Conservation (phyloP, 2,888 invertebrate genomes). For the Drosophila niveifrons region DNA sequence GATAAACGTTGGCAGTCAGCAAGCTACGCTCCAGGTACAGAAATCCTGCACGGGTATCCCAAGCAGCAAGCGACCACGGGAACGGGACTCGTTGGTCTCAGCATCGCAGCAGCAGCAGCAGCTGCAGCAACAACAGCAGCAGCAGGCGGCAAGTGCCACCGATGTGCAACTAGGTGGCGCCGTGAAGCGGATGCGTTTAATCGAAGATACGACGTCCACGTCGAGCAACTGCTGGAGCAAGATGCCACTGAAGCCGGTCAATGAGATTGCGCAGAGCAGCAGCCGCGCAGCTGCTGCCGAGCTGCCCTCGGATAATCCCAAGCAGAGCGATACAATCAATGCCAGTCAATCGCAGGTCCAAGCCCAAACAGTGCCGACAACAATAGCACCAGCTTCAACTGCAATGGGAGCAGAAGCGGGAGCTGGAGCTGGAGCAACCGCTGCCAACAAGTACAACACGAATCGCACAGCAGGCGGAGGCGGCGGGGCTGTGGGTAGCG, state of each 20-base stretch:
- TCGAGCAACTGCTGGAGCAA: slow-evolving; percentile 57
- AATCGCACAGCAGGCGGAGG: slow-evolving; percentile 61
- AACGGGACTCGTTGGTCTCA: slow-evolving; percentile 41
- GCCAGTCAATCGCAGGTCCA: neutral
- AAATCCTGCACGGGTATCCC: neutral
- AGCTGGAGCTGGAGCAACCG: slow-evolving; percentile 18
- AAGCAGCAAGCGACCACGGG: slow-evolving; percentile 67
- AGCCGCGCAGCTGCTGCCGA: slow-evolving; percentile 7
- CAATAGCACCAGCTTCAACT: neutral
- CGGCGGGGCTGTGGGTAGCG: slow-evolving; percentile 16
- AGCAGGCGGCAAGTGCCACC: slow-evolving; percentile 11
- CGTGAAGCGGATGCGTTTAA: slow-evolving; percentile 77
- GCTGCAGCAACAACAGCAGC: slow-evolving; percentile 18
- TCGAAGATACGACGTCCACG: slow-evolving; percentile 49
- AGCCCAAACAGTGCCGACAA: neutral
- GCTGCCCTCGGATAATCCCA: slow-evolving; percentile 12
- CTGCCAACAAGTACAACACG: slow-evolving; percentile 78
- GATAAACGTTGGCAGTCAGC: too few species aligned
- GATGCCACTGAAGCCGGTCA: slow-evolving; percentile 84
- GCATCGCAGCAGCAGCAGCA: slow-evolving; percentile 19
- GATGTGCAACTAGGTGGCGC: slow-evolving; percentile 57
- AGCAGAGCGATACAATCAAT: slow-evolving; percentile 13
- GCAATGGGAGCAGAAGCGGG: slow-evolving; percentile 8
- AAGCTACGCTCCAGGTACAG: neutral
- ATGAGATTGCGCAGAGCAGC: slow-evolving; percentile 71